Evolutionary conservation across 2,113 vertebrate genomes (phyloP).

Genomic region (Xyliphius kryptos): DNA sequence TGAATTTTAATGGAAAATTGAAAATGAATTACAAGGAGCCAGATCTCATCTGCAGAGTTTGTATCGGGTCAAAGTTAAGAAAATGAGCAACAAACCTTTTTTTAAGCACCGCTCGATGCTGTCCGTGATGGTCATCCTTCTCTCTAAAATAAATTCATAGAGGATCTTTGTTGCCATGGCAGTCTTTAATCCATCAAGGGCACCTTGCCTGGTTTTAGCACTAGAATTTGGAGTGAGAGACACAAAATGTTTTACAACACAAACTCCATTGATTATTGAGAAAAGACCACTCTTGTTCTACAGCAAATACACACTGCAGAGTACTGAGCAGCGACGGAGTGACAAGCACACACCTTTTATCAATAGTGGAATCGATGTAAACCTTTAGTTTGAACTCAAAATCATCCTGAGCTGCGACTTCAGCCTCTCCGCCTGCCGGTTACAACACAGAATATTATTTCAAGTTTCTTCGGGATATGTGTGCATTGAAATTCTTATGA

Average conservation of each 20-base stretch:
- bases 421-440: constrained; percentile 74
- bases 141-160: constrained; percentile 88
- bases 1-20: no score
- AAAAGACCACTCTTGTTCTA: background rate
- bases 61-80: no score
- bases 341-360: constrained; percentile 80
- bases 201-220: constrained; percentile 88
- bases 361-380: constrained; percentile 89
- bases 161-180: constrained; percentile 88
- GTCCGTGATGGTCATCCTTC: constrained; percentile 93
- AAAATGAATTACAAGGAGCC: no score
- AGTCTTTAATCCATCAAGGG: constrained; percentile 85
- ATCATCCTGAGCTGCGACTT: constrained; percentile 88
- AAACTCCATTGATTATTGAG: background rate
- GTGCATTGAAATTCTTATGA: no score
- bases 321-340: background rate
- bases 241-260: background rate
- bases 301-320: background rate
- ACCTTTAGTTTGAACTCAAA: constrained; percentile 92
- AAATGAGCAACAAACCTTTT: constrained; percentile 78
- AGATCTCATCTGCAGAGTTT: no score
- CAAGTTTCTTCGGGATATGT: no score
- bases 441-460: background rate
- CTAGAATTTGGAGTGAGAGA: no score
- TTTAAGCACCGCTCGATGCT: constrained; percentile 94